Evolutionary conservation across 1,140 invertebrate genomes (phyloP).

Genomic region (Teleogryllus occipitalis): DNA sequence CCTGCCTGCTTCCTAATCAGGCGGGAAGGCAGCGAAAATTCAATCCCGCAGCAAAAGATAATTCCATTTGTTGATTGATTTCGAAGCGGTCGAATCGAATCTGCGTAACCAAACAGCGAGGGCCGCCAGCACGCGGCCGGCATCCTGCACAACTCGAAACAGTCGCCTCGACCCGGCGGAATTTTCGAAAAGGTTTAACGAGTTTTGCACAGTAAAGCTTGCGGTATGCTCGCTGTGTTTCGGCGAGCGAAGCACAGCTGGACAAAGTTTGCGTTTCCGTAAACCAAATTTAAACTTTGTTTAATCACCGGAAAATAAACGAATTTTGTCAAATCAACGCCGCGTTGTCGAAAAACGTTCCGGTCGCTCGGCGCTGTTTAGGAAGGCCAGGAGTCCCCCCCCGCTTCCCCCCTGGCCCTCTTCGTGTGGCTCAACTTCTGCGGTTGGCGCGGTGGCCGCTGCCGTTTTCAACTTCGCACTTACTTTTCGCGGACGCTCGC

Average conservation of each 20-base stretch:
- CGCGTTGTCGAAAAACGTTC: no score
- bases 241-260: no score
- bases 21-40: no score
- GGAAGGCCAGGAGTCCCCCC: no score
- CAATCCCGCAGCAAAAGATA: neutral
- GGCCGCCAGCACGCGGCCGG: no score
- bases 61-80: neutral
- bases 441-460: no score
- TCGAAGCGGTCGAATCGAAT: neutral
- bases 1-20: no score
- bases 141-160: neutral
- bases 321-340: neutral
- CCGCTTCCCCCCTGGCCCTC: no score
- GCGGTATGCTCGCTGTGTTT: neutral
- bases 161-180: neutral
- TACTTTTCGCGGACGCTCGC: no score
- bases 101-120: neutral
- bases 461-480: no score
- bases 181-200: conserved; percentile 5
- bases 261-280: neutral
- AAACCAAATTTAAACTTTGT: conserved; percentile 6
- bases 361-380: no score
- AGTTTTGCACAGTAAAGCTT: neutral
- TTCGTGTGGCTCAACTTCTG: no score
- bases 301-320: conserved; percentile 5